Conservation (phyloP, 2,888 invertebrate species). For the Calliphora vomitoria region DNA sequence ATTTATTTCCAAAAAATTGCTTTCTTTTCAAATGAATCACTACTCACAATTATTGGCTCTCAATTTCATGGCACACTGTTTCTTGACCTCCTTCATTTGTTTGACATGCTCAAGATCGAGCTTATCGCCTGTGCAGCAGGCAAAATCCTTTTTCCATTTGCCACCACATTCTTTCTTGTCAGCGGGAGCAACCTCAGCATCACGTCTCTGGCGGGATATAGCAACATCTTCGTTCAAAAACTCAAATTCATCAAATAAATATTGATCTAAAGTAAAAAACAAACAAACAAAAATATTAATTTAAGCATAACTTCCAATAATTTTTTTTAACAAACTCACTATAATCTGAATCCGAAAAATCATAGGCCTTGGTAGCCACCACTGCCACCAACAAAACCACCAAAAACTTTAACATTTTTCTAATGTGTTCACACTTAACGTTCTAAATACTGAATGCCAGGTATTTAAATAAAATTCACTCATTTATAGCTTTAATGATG, state of each 20-base stretch:
- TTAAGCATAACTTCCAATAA: neutral
- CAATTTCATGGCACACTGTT: conserved; percentile 46
- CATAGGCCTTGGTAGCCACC: conserved; percentile 75
- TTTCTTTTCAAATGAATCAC: neutral
- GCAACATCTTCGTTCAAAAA: conserved; percentile 55
- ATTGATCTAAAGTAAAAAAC: conserved; percentile 74
- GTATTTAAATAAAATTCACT: conserved; percentile 8
- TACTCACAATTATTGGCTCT: conserved; percentile 61
- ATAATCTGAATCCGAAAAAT: conserved; percentile 77
- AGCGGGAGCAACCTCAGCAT: conserved; percentile 63
- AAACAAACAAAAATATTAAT: neutral
- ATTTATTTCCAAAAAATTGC: too few species aligned
- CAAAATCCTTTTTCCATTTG: conserved; percentile 70
- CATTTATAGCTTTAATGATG: neutral
- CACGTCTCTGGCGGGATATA: conserved; percentile 67
- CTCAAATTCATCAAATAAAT: conserved; percentile 75
- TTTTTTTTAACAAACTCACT: conserved; percentile 73
- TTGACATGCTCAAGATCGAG: conserved; percentile 65
- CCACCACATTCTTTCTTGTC: conserved; percentile 58
- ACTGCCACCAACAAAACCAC: conserved; percentile 65
- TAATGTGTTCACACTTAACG: neutral
- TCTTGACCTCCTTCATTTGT: conserved; percentile 34
- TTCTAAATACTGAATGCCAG: conserved; percentile 23
- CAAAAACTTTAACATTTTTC: conserved; percentile 75
- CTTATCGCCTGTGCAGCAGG: conserved; percentile 76